These are phyloP conservation scores for Trachelus troglodyta DNA, from an alignment of 2,888 invertebrate species.

Conservation along the genomic window DNA sequence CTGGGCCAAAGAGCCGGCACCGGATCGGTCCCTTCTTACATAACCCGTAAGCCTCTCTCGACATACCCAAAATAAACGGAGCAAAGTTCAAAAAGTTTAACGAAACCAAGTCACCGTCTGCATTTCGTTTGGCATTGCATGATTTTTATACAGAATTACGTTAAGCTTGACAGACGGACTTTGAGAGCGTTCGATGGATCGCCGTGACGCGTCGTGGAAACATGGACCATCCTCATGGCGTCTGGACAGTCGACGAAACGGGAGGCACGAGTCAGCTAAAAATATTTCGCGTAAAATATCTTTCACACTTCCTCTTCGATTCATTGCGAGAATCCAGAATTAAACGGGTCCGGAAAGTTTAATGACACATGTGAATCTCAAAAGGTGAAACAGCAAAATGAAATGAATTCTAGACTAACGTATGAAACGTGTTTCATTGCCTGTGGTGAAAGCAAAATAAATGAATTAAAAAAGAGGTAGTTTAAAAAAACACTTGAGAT, in stretches of 20 bases:
- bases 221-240: background rate
- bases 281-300: background rate
- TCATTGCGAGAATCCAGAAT: background rate
- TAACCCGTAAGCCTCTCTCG: conserved; percentile 11
- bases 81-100: conserved; percentile 17
- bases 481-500: background rate
- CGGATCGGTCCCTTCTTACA: conserved; percentile 13
- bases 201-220: background rate
- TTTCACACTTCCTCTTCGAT: background rate
- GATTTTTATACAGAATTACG: background rate
- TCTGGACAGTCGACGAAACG: background rate
- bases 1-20: conserved; percentile 22
- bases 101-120: background rate
- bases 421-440: background rate
- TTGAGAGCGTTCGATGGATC: background rate
- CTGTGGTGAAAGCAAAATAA: background rate
- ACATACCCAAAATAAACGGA: conserved; percentile 35
- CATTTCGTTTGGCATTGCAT: background rate
- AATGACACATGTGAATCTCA: background rate
- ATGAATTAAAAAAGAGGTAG: background rate
- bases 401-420: background rate
- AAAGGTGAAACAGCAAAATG: background rate
- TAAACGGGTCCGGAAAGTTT: background rate
- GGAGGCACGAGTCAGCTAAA: background rate
- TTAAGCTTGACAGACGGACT: background rate